Evolutionary conservation across 2,888 invertebrate species (phyloP).

Genomic region (Ophioninae sp.): DNA sequence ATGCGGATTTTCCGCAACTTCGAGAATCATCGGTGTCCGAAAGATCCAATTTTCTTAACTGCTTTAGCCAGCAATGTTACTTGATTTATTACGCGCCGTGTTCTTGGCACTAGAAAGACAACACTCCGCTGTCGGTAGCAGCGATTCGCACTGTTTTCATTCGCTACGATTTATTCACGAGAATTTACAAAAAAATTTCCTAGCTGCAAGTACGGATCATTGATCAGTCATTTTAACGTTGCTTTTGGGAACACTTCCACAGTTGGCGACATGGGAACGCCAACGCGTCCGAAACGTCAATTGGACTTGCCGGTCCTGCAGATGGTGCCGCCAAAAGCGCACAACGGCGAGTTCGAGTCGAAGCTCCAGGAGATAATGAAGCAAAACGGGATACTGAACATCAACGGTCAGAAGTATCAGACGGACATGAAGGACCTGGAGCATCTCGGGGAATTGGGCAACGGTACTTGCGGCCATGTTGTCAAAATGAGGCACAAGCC

Average conservation of each 20-base stretch:
- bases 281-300: constrained; percentile 82
- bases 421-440: constrained; percentile 92
- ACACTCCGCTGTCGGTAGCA: background rate
- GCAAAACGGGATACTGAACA: constrained; percentile 94
- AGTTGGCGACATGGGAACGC: constrained; percentile 82
- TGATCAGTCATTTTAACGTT: constrained; percentile 20
- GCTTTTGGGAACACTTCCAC: constrained; percentile 58
- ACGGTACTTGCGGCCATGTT: constrained; percentile 98
- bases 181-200: no score
- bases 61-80: background rate
- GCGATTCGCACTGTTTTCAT: background rate
- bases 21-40: background rate
- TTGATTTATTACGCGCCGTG: background rate
- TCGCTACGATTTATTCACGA: no score
- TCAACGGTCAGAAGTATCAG: constrained; percentile 89
- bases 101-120: background rate
- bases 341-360: constrained; percentile 85
- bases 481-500: constrained; percentile 96
- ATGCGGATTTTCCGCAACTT: background rate
- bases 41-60: background rate
- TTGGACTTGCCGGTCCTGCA: constrained; percentile 84
- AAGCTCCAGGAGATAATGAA: constrained; percentile 96
- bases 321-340: constrained; percentile 86
- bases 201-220: background rate
- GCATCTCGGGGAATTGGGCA: constrained; percentile 93